Evolutionary conservation across 2,797 vertebrate species (phyloP).

Genomic region (Arrhamphus sclerolepis): DNA sequence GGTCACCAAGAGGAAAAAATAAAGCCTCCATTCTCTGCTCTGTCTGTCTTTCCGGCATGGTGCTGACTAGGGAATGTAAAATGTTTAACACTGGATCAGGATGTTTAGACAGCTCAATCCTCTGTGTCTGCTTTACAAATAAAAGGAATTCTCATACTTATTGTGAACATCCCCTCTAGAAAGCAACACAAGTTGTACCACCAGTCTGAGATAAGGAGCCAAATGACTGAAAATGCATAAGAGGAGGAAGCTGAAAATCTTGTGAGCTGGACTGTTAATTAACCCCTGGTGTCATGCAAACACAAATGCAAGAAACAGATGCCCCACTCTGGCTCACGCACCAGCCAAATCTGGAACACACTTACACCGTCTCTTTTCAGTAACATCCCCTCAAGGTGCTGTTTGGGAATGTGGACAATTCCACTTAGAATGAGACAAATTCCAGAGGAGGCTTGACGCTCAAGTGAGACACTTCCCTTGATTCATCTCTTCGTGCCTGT

Average conservation of each 20-base stretch:
- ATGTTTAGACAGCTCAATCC: slow-evolving; percentile 51
- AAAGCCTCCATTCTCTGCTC: slow-evolving; percentile 34
- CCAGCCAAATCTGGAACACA: slow-evolving; percentile 63
- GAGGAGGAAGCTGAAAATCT: slow-evolving; percentile 26
- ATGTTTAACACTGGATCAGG: slow-evolving; percentile 40
- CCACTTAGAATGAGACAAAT: slow-evolving; percentile 72
- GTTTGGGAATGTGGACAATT: slow-evolving; percentile 71
- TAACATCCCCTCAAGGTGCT: slow-evolving; percentile 71
- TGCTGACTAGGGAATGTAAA: slow-evolving; percentile 32
- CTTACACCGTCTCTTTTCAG: slow-evolving; percentile 65
- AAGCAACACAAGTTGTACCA: neutral
- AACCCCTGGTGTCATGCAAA: slow-evolving; percentile 55
- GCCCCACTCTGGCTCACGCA: slow-evolving; percentile 45
- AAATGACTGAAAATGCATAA: slow-evolving; percentile 14
- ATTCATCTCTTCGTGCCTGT: slow-evolving; percentile 69
- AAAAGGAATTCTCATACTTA: slow-evolving; percentile 3
- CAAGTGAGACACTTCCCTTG: slow-evolving; percentile 73
- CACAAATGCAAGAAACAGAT: slow-evolving; percentile 61
- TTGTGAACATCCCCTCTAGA: neutral
- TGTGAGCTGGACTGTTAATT: slow-evolving; percentile 45
- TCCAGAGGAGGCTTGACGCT: slow-evolving; percentile 70
- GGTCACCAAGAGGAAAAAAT: slow-evolving; percentile 67
- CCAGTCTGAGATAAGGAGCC: neutral
- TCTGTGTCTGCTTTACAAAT: slow-evolving; percentile 30
- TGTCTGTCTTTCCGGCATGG: slow-evolving; percentile 17